These are phyloP conservation scores for Agrilus mali DNA, from an alignment of 2,888 invertebrate genomes.

Conservation along the genomic window DNA sequence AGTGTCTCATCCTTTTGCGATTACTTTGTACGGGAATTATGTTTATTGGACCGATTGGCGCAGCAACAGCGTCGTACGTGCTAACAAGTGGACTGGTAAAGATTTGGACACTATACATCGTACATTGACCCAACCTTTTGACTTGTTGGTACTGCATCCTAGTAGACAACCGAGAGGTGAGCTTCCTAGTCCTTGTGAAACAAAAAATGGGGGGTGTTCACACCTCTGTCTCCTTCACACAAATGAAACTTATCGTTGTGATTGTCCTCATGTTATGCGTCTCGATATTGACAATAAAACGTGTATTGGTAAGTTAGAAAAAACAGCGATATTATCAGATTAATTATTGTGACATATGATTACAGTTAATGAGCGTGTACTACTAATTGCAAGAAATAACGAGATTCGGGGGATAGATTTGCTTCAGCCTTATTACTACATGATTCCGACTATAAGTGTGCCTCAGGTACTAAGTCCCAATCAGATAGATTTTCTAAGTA, in stretches of 20 bases:
- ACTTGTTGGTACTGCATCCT: slow-evolving; percentile 72
- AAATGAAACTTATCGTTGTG: slow-evolving; percentile 53
- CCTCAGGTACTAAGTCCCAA: slow-evolving; percentile 58
- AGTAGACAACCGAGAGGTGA: slow-evolving; percentile 54
- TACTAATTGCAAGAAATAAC: slow-evolving; percentile 61
- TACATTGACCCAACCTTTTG: slow-evolving; percentile 81
- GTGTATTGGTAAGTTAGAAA: slow-evolving; percentile 50
- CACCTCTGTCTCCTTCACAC: slow-evolving; percentile 67
- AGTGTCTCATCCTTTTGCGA: slow-evolving; percentile 79
- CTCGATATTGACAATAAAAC: slow-evolving; percentile 50
- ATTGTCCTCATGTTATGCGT: slow-evolving; percentile 80
- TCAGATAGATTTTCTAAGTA: slow-evolving; percentile 56
- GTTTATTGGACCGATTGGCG: slow-evolving; percentile 95
- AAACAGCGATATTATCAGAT: too few species aligned
- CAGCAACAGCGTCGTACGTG: slow-evolving; percentile 71
- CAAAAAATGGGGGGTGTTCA: slow-evolving; percentile 60
- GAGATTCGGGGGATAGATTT: slow-evolving; percentile 78
- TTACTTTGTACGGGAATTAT: slow-evolving; percentile 72
- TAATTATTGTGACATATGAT: slow-evolving; percentile 16
- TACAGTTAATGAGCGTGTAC: slow-evolving; percentile 63
- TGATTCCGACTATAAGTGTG: slow-evolving; percentile 68
- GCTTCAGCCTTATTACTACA: slow-evolving; percentile 59
- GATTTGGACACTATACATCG: slow-evolving; percentile 68
- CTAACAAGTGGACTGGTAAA: slow-evolving; percentile 78
- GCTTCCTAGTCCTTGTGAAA: slow-evolving; percentile 50